Evolutionary conservation across 2,113 vertebrate genomes (phyloP).

Genomic region (Casuarius casuarius): DNA sequence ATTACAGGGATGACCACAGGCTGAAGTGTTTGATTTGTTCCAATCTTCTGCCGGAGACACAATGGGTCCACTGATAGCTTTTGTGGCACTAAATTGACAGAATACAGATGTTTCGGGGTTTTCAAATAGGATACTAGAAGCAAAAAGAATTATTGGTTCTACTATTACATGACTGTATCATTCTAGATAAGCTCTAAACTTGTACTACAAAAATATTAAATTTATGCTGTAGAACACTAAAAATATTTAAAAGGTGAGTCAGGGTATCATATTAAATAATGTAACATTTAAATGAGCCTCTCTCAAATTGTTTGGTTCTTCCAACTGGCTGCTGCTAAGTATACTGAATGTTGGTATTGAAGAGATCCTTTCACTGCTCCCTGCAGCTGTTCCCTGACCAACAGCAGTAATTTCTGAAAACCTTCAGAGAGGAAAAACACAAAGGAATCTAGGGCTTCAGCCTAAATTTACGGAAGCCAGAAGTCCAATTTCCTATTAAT

Average conservation of each 20-base stretch:
- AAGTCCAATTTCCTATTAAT: constrained; percentile 30
- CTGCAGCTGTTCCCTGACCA: constrained; percentile 15
- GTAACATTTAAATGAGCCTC: not conserved
- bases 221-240: not conserved
- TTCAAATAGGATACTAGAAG: not conserved
- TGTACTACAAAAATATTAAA: not conserved
- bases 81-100: not conserved
- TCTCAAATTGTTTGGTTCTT: not conserved
- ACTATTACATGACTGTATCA: not conserved
- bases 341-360: not conserved
- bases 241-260: not conserved
- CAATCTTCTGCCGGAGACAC: not conserved
- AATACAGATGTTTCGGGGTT: not conserved
- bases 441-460: not conserved
- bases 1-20: not conserved
- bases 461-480: constrained; percentile 1
- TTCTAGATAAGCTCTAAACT: not conserved
- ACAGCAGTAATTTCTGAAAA: constrained; percentile 22
- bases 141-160: not conserved
- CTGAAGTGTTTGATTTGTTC: not conserved
- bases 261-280: not conserved
- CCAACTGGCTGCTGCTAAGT: not conserved
- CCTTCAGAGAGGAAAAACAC: not conserved
- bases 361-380: not conserved
- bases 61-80: not conserved